Percentiles rank a stretch among this genome's conserved stretches.
Evolutionary conservation across 2,888 invertebrate genomes (phyloP).

Genomic region (Diarsia rubi): DNA sequence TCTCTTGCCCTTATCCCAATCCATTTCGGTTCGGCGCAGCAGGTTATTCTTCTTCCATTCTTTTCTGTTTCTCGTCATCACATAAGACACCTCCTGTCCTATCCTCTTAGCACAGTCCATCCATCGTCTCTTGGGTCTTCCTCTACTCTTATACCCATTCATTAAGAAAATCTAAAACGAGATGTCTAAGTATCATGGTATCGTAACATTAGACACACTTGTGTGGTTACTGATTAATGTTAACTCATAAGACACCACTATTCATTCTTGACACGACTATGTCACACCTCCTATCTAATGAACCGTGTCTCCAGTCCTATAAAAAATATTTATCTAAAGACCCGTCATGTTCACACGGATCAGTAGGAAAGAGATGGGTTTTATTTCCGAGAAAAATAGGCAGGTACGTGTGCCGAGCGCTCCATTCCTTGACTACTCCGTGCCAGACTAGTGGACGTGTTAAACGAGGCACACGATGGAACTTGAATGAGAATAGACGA

Average conservation of each 20-base stretch:
- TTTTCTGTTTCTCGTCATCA: too few relatives aligned
- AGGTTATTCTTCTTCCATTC: too few relatives aligned
- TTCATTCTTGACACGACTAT: not conserved
- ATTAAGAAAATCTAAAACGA: not conserved
- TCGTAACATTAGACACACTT: not conserved
- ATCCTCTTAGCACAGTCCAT: too few relatives aligned
- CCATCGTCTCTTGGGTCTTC: too few relatives aligned
- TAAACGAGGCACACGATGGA: slow-evolving; percentile 59
- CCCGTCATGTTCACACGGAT: not conserved
- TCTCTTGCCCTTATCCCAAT: too few relatives aligned
- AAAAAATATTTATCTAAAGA: not conserved
- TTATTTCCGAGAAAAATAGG: not conserved
- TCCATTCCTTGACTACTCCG: slow-evolving; percentile 30
- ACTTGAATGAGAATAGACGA: slow-evolving; percentile 62
- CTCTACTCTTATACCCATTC: too few relatives aligned
- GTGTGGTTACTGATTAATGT: not conserved
- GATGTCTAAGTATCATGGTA: not conserved
- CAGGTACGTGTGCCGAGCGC: too few relatives aligned
- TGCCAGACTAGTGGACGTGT: slow-evolving; percentile 41
- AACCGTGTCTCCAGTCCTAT: too few relatives aligned
- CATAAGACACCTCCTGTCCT: too few relatives aligned
- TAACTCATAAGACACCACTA: not conserved
- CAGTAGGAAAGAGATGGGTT: too few relatives aligned
- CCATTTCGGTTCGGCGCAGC: too few relatives aligned
- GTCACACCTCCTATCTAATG: too few relatives aligned